Conservation (phyloP, 35 echinoderm and acorn worm genomes). For the Patiria miniata region DNA sequence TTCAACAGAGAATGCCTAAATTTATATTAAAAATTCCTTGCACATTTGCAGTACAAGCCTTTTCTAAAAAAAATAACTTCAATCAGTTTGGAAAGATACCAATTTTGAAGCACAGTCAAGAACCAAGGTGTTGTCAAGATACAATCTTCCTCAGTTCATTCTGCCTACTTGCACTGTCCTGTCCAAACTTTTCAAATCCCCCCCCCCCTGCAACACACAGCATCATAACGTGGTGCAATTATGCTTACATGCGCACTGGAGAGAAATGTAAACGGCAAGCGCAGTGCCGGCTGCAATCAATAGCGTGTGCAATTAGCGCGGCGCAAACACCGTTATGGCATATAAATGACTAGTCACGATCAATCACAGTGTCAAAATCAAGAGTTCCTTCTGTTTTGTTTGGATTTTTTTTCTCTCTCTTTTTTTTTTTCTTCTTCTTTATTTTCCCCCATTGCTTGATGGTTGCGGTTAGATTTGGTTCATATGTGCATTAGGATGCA, state of each 20-base stretch:
- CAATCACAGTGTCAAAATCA: constrained; percentile 18
- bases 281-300: constrained; percentile 9
- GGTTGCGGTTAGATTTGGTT: background rate
- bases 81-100: background rate
- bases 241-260: constrained; percentile 13
- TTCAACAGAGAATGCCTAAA: too few relatives aligned
- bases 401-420: background rate
- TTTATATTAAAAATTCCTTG: too few relatives aligned
- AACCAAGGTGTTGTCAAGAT: background rate
- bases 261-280: constrained; percentile 22
- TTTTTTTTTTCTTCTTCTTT: background rate
- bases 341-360: constrained; percentile 26
- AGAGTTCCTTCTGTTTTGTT: background rate
- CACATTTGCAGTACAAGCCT: too few relatives aligned
- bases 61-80: too few relatives aligned
- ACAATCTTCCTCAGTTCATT: background rate
- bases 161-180: background rate
- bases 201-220: too few relatives aligned
- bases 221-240: constrained; percentile 16
- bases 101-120: background rate
- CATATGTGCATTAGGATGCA: background rate
- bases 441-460: background rate
- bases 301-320: constrained; percentile 27
- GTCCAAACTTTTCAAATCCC: background rate
- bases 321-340: constrained; percentile 30